phyloP scores from a whole-genome alignment of 2,888 invertebrate genomes.

The Cylloceria caligata region DNA sequence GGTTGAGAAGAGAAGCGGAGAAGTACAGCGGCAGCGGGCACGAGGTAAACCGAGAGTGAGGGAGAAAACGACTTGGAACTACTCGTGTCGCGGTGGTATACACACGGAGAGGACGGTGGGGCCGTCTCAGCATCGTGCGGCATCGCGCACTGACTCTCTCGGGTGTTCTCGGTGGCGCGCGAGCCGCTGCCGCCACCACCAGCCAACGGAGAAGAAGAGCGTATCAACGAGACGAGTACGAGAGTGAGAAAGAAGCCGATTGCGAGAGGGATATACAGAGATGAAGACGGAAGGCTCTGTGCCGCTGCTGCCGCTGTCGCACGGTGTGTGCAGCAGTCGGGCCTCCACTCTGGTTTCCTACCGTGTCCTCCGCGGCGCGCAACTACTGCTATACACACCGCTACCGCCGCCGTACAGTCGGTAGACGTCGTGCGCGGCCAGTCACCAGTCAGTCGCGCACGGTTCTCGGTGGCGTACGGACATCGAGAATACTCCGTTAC shows the following conservation, averaged over 20 bases:
- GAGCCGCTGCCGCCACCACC: constrained; percentile 43
- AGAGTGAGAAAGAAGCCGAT: constrained; percentile 8
- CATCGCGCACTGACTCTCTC: constrained; percentile 63
- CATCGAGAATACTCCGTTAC: constrained; percentile 39
- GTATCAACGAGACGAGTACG: constrained; percentile 29
- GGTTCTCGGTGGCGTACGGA: constrained; percentile 74
- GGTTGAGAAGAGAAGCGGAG: constrained; percentile 52
- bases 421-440: constrained; percentile 69
- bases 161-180: constrained; percentile 57
- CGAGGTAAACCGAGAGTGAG: constrained; percentile 58
- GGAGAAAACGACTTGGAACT: constrained; percentile 62
- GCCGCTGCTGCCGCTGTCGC: constrained; percentile 35
- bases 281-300: constrained; percentile 49
- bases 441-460: constrained; percentile 78
- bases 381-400: constrained; percentile 55
- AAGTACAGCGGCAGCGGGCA: constrained; percentile 46
- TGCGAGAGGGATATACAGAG: constrained; percentile 7
- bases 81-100: constrained; percentile 66
- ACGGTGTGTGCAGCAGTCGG: constrained; percentile 50
- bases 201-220: constrained; percentile 53
- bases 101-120: constrained; percentile 59
- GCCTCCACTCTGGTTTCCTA: constrained; percentile 56
- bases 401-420: constrained; percentile 63
- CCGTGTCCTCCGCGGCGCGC: constrained; percentile 65
- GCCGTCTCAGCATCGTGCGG: constrained; percentile 65